Conservation (phyloP, 2,797 vertebrate species). For the Leptodactylus fallax region DNA sequence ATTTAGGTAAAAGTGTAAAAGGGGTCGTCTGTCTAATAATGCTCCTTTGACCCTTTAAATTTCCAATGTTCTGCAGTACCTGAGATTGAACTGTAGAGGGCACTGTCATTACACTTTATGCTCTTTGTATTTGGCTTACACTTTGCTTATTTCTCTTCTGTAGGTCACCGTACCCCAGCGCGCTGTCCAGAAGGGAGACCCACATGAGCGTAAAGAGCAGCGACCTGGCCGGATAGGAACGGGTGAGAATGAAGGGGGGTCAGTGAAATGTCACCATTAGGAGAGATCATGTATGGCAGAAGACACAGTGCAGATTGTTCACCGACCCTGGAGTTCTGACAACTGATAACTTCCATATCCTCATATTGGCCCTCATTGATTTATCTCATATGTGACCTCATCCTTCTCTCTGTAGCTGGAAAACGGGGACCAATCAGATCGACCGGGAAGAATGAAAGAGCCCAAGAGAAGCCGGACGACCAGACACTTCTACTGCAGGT, state of each 20-base stretch:
- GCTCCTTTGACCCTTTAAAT: no score
- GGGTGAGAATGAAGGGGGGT: neutral
- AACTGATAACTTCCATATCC: no score
- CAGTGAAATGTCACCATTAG: no score
- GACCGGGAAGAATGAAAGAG: neutral
- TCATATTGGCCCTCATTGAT: no score
- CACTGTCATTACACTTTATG: neutral
- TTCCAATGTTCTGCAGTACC: neutral
- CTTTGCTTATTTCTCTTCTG: neutral
- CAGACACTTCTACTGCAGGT: slow-evolving; percentile 54
- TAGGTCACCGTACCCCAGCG: slow-evolving; percentile 87
- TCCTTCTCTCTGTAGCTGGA: neutral
- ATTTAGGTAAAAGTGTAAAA: neutral
- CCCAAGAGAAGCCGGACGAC: slow-evolving; percentile 1
- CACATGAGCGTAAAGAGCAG: slow-evolving; percentile 56
- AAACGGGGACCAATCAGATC: slow-evolving; percentile 21
- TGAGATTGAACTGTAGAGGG: neutral
- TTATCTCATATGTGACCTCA: neutral
- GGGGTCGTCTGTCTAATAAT: no score
- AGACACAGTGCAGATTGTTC: no score
- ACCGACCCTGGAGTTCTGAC: neutral
- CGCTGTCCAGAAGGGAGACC: slow-evolving; percentile 68
- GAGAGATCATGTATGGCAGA: no score
- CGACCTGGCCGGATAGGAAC: slow-evolving; percentile 69
- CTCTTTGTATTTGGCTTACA: no score